Conservation (phyloP, 92 coral and sea anemone genomes). For the Phenganax subtilis region DNA sequence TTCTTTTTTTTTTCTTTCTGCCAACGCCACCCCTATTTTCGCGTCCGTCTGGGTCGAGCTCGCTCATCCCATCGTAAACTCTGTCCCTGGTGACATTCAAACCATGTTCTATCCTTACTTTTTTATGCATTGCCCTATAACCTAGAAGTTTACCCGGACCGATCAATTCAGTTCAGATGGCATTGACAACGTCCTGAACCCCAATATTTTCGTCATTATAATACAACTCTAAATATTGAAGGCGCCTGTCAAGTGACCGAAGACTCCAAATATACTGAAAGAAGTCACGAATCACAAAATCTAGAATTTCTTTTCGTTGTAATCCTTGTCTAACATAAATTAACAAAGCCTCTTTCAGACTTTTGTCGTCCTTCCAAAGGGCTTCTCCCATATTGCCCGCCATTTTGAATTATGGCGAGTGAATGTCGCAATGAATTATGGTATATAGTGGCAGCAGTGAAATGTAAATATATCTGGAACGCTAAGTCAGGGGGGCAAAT, state of each 20-base stretch:
- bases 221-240: conserved; percentile 45
- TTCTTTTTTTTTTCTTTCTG: too few species aligned
- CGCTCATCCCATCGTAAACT: conserved; percentile 49
- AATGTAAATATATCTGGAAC: too few species aligned
- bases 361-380: conserved; percentile 47
- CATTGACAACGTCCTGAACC: conserved; percentile 45
- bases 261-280: conserved; percentile 50
- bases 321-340: conserved; percentile 48
- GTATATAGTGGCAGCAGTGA: too few species aligned
- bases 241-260: conserved; percentile 48
- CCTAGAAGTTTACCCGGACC: conserved; percentile 56
- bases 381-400: conserved; percentile 42
- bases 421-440: too few species aligned
- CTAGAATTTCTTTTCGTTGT: conserved; percentile 47
- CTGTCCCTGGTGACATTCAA: conserved; percentile 47
- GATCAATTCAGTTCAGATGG: conserved; percentile 46
- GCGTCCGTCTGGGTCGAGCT: conserved; percentile 54
- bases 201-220: conserved; percentile 47
- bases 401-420: conserved; percentile 28
- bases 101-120: conserved; percentile 41
- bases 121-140: conserved; percentile 51
- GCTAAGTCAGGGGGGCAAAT: too few species aligned
- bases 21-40: not conserved
- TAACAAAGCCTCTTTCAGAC: conserved; percentile 43
- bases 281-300: conserved; percentile 48